phyloP scores from a whole-genome alignment of 2,113 vertebrate genomes.

The Sialia sialis region DNA sequence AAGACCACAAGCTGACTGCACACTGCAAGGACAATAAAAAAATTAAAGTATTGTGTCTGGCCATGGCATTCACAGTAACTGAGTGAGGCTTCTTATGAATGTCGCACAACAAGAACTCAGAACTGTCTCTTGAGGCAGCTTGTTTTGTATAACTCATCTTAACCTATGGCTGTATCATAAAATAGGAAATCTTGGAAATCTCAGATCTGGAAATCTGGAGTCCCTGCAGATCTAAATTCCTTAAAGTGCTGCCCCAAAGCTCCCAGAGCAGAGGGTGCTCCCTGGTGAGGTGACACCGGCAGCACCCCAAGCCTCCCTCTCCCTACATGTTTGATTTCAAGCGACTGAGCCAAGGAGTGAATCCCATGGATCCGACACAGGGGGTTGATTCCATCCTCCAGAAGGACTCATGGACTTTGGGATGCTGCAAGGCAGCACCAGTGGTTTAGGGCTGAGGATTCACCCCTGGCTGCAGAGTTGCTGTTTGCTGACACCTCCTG shows the following conservation, averaged over 20 bases:
- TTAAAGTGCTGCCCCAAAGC: accelerated
- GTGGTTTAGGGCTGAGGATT: background rate
- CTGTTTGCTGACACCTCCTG: background rate
- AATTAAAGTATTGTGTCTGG: background rate
- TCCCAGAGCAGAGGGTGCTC: background rate
- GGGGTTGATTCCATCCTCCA: background rate
- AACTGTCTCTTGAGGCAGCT: background rate
- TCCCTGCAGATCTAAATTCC: background rate
- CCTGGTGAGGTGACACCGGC: background rate
- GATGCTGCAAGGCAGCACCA: background rate
- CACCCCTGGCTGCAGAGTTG: accelerated
- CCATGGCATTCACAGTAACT: background rate
- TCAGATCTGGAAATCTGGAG: background rate
- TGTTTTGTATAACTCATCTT: background rate
- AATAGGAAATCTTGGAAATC: background rate
- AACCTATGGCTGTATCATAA: background rate
- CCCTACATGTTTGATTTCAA: accelerated
- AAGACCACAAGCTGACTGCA: background rate
- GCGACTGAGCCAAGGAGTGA: background rate
- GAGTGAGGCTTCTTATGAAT: background rate
- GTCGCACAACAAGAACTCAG: background rate
- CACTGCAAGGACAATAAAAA: background rate
- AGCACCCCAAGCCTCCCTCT: background rate
- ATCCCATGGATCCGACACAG: accelerated
- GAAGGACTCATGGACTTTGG: accelerated